Evolutionary conservation across 1,140 invertebrate genomes (phyloP).

Genomic region (Notospermus geniculatus): DNA sequence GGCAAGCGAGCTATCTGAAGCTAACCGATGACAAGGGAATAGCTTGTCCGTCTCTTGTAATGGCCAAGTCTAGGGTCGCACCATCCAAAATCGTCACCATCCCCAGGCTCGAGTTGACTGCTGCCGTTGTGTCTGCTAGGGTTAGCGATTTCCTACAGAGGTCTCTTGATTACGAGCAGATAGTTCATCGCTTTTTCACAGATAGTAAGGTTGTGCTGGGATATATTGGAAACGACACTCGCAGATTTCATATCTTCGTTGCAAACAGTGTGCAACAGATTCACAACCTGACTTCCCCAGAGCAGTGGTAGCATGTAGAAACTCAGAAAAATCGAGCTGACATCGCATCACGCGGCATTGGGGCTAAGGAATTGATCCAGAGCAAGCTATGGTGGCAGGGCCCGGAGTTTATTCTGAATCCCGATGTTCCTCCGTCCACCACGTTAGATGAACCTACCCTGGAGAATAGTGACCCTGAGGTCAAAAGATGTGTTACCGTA

Average conservation of each 20-base stretch:
- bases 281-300: neutral
- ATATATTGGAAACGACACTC: constrained; percentile 1
- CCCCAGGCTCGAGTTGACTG: neutral
- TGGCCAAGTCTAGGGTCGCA: neutral
- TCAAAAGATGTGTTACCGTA: too few relatives aligned
- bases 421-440: too few relatives aligned
- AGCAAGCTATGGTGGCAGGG: too few relatives aligned
- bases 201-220: neutral
- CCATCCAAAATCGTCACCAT: neutral
- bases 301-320: constrained; percentile 5
- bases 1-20: neutral
- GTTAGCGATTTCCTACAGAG: neutral
- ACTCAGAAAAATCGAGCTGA: neutral
- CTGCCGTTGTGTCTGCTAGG: neutral
- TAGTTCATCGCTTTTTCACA: neutral
- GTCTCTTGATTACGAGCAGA: neutral
- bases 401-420: too few relatives aligned
- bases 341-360: neutral
- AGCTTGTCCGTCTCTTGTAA: neutral
- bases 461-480: too few relatives aligned
- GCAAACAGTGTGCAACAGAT: constrained; percentile 9
- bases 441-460: too few relatives aligned
- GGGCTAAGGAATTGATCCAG: too few relatives aligned
- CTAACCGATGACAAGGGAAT: too few relatives aligned
- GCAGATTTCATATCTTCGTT: constrained; percentile 1